phyloP scores from a whole-genome alignment of 2,797 vertebrate genomes.

The Alosa sapidissima region DNA sequence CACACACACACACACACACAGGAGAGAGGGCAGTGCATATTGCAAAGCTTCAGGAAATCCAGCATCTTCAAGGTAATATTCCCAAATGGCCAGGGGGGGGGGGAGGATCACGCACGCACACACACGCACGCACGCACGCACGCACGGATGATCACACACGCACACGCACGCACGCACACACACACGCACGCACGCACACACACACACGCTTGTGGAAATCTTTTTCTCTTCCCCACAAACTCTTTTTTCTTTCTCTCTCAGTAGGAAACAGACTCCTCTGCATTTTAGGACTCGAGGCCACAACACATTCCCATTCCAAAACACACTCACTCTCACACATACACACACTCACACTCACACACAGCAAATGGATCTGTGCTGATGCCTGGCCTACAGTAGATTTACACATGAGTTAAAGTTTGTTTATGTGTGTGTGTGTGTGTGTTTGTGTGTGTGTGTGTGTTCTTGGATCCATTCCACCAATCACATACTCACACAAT shows the following conservation, averaged over 20 bases:
- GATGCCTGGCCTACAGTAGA: conserved; percentile 2
- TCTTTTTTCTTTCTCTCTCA: background rate
- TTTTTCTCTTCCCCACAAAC: background rate
- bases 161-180: too few relatives aligned
- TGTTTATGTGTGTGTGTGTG: background rate
- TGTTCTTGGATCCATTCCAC: background rate
- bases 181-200: too few relatives aligned
- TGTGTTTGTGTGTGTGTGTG: background rate
- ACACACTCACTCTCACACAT: conserved; percentile 14
- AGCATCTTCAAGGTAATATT: conserved; percentile 26
- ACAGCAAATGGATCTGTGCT: background rate
- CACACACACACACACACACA: background rate
- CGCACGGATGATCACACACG: too few relatives aligned
- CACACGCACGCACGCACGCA: conserved; percentile 29
- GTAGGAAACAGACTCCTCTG: background rate
- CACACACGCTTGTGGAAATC: background rate
- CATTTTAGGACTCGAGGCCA: background rate
- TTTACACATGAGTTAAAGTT: conserved; percentile 14
- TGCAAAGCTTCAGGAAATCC: conserved; percentile 38
- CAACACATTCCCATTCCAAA: background rate
- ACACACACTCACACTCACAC: background rate
- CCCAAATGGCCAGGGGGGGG: conserved; percentile 28
- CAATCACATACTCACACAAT: background rate
- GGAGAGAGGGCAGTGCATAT: background rate
- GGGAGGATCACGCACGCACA: too few relatives aligned